Conservation (phyloP, 2,113 vertebrate genomes). For the Scalopus aquaticus region DNA sequence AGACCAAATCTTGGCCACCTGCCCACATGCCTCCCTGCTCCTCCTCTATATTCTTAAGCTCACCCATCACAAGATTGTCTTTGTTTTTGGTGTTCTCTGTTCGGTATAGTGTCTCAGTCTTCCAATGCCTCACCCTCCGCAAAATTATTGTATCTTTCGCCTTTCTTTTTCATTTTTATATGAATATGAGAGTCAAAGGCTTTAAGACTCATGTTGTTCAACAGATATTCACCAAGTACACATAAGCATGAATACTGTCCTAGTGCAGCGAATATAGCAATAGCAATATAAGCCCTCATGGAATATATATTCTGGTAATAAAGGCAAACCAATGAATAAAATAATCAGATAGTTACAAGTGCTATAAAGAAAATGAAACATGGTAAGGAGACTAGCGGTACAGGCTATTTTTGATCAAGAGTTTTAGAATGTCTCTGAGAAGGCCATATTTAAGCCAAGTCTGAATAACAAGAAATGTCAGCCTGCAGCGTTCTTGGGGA, state of each 20-base stretch:
- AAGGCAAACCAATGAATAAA: neutral
- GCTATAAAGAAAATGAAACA: neutral
- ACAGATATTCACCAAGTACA: neutral
- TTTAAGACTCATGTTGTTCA: neutral
- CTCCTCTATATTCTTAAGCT: neutral
- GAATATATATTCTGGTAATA: neutral
- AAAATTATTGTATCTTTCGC: neutral
- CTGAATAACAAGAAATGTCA: too few relatives aligned
- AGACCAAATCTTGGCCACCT: neutral
- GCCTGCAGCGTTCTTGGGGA: neutral
- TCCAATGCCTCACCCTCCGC: too few relatives aligned
- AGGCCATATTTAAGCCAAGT: neutral
- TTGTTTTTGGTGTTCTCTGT: neutral
- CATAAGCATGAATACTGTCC: neutral
- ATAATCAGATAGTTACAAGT: neutral
- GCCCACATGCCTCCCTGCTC: neutral
- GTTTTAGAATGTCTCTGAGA: neutral
- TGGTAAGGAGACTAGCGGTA: neutral
- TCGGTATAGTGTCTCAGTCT: neutral
- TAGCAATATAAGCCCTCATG: neutral
- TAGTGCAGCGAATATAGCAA: too few relatives aligned
- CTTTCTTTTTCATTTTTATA: neutral
- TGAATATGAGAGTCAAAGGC: neutral
- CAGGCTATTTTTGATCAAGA: neutral
- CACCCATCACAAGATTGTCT: neutral